phyloP scores from a whole-genome alignment of 2,797 vertebrate genomes.

The Loris lydekkerianus region DNA sequence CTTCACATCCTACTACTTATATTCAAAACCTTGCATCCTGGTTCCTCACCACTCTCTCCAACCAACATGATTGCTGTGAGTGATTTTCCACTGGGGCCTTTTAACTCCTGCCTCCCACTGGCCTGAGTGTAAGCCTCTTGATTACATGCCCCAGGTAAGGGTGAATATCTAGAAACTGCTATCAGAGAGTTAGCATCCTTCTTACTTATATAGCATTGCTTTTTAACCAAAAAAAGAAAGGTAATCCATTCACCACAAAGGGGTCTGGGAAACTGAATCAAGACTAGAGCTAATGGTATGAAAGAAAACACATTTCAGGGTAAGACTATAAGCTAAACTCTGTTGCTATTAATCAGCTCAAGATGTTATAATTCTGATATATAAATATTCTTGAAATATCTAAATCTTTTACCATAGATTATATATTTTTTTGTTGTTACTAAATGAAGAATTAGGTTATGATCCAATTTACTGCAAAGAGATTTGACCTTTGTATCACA shows the following conservation, averaged over 20 bases:
- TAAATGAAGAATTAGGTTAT: constrained; percentile 43
- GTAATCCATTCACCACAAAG: neutral
- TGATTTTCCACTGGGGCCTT: neutral
- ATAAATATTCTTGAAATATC: constrained; percentile 8
- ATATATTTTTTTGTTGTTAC: constrained; percentile 5
- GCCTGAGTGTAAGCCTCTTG: neutral
- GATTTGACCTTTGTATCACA: constrained; percentile 28
- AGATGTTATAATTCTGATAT: constrained; percentile 1
- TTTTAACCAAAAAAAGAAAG: neutral
- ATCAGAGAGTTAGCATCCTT: neutral
- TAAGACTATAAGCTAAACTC: neutral
- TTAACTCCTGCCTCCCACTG: neutral
- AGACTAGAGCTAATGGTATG: neutral
- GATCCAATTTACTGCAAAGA: constrained; percentile 51
- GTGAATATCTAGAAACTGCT: neutral
- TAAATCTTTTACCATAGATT: constrained; percentile 5
- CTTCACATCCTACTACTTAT: neutral
- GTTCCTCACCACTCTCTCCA: neutral
- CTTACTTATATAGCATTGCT: neutral
- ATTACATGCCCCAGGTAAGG: neutral
- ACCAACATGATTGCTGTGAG: neutral
- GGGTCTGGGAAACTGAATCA: neutral
- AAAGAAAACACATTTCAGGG: neutral
- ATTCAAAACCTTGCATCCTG: neutral
- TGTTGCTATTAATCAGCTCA: neutral